Base-by-base conservation (phyloP, 1,140 invertebrate species). In the Drosophila guanche region DNA sequence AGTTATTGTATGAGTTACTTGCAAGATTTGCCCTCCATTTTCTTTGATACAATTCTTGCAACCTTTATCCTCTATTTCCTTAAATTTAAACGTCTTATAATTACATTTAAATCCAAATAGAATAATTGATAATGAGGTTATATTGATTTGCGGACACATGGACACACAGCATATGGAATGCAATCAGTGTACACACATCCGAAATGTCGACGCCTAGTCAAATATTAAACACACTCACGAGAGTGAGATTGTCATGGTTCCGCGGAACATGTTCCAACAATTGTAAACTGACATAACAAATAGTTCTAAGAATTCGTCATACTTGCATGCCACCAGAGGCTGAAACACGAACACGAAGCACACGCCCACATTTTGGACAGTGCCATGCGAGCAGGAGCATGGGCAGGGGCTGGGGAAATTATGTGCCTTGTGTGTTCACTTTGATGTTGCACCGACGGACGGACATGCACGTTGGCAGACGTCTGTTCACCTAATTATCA, bases 401-500 rank as follows among this genome's bases (percentile, higher is more conserved):
- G 27, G 27, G 27, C 16, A 10, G 41, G 6, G 33, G 23, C 5
- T 10, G 10, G 10, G 33, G 27, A 53, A 4, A 16, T 22, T 22
- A 8, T 20, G 22, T 5, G 33, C 22, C 23, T 20, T 27, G 12
- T 27, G 22, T 5, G 42, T 41, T 29, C 42, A 3, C 79, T 81
- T 81, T 81, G 79, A 81, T 74, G 79, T 81, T 77, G 45, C 55
- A 54, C 73, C 73, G 51, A 53, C 29, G 33, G 10, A 37, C 33
- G 33, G 29, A 8, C 29, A 37, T 10, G 66, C 70, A 61, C 72
- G 57, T 56, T 61, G 65, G 43, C 59, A 60, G 72, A 75, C 74
- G 79, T 65, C 79, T 74, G 79, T 69, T 84, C 75, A 78, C 74
- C 79, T 83, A 81, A 81, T 81, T 81, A 84, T 81, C 79, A 81